Evolutionary conservation across 2,888 invertebrate species (phyloP).

Genomic region (Cerastis leucographa): DNA sequence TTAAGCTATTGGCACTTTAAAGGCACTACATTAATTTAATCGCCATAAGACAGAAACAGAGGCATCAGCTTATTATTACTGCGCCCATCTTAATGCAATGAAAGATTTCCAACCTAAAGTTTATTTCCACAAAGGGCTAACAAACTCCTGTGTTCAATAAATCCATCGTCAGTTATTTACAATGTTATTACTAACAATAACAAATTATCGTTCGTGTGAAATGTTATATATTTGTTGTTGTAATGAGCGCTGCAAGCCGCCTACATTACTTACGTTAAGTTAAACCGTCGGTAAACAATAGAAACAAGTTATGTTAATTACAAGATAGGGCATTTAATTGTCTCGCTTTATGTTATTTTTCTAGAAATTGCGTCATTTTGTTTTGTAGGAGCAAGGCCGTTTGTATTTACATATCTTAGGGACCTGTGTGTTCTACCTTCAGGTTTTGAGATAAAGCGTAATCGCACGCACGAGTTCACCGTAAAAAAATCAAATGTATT

Average conservation of each 20-base stretch:
- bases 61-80: conserved; percentile 23
- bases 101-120: conserved; percentile 16
- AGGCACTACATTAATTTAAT: not conserved
- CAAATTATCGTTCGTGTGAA: conserved; percentile 49
- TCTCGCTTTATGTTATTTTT: conserved; percentile 35
- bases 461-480: not conserved
- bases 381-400: conserved; percentile 37
- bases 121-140: conserved; percentile 44
- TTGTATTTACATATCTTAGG: conserved; percentile 6
- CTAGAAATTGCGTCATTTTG: conserved; percentile 40
- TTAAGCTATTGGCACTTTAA: not conserved
- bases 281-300: conserved; percentile 28
- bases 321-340: conserved; percentile 37
- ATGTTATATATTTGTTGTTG: conserved; percentile 52
- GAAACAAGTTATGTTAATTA: conserved; percentile 46
- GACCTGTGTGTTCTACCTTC: not conserved
- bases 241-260: conserved; percentile 43
- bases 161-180: conserved; percentile 53
- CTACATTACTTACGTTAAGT: conserved; percentile 6
- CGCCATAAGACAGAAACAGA: not conserved
- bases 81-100: conserved; percentile 52
- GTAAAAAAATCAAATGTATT: not conserved
- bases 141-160: conserved; percentile 39
- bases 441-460: not conserved
- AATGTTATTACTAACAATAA: conserved; percentile 55